A percentile compares a stretch with the other conserved stretches of the same genome.
phyloP scores from a whole-genome alignment of 2,888 invertebrate genomes.

The Anodontia alba region DNA sequence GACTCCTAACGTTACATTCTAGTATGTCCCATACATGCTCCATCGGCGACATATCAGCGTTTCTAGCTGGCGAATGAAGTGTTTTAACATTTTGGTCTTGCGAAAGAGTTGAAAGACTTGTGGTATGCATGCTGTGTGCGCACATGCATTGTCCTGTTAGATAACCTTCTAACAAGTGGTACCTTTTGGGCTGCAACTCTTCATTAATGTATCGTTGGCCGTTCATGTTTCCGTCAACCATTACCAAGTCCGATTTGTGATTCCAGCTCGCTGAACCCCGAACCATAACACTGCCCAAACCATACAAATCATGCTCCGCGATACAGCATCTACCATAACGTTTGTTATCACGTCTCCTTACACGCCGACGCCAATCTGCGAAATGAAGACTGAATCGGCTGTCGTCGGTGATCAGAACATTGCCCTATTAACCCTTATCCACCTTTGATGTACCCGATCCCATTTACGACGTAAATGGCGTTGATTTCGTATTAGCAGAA shows the following conservation, averaged over 20 bases:
- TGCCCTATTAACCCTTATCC: background rate
- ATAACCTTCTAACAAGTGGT: background rate
- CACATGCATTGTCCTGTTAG: conserved; percentile 4
- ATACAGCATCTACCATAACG: too few relatives aligned
- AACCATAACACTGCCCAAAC: conserved; percentile 3
- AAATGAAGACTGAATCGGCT: background rate
- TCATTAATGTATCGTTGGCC: conserved; percentile 1
- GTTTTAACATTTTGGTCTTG: background rate
- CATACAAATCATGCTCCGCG: background rate
- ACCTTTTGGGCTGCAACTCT: background rate
- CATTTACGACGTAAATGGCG: background rate
- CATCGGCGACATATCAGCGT: background rate
- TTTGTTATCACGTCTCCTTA: background rate
- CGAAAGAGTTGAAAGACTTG: background rate
- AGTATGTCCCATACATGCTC: conserved; percentile 1
- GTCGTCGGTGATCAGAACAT: background rate
- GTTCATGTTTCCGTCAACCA: conserved; percentile 1
- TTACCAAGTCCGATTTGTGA: background rate
- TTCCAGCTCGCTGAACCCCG: background rate
- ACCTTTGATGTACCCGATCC: background rate
- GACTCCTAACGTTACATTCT: background rate
- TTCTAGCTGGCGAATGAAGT: background rate
- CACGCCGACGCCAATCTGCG: background rate
- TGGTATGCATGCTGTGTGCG: background rate
- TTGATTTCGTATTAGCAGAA: background rate